Evolutionary conservation across 2,113 vertebrate genomes (phyloP), one percentile per base, ranked within the genome.

Genomic region (Clarias magur): DNA sequence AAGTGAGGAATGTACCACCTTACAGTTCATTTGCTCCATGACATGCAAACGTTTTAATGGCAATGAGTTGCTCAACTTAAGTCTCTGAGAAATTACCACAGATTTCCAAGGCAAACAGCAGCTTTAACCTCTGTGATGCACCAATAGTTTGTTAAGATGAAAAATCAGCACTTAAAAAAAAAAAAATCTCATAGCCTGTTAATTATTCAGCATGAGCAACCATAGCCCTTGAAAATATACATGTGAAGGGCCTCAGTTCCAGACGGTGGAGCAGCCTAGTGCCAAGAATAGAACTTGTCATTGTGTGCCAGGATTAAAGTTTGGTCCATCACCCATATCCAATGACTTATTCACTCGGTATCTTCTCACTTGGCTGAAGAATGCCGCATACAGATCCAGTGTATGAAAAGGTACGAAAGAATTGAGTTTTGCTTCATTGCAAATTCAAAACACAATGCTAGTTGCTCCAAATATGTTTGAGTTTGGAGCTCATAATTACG

Each of bases 281-380:
- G 91, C 88, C 90, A 75, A 89, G 91, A 93, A 93, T 70, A 88
- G 87, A 94, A 93, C 93, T 90, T 90, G 92, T 93, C 93, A 94
- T 91, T 53, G 87, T 91, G 88, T 92, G 93, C 92, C 94, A 95
- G 92, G 88, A 89, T 89, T 89, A 88, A 90, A 84, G 84, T 90
- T 91, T 75, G 84, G 89, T 92, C 88, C 92, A 92, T 91, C 89
- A 93, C 53, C 85, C 85, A 62, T 87, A 92, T 91, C 88, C 88
- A 82, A 85, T 85, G 34, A 86, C 80, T 54, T 75, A 82, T 85
- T 87, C 86, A 60, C 34, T 60, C 73, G 62, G 60, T 78, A 81
- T 87, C 84, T 68, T 54, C 60, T 67, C 34, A 83, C 80, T 48
- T 65, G 59, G n/a, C 38, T 38, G 34, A 34, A 70, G 56, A 78